Evolutionary conservation across 2,888 invertebrate species (phyloP).

Genomic region (Microplitis deprimator): DNA sequence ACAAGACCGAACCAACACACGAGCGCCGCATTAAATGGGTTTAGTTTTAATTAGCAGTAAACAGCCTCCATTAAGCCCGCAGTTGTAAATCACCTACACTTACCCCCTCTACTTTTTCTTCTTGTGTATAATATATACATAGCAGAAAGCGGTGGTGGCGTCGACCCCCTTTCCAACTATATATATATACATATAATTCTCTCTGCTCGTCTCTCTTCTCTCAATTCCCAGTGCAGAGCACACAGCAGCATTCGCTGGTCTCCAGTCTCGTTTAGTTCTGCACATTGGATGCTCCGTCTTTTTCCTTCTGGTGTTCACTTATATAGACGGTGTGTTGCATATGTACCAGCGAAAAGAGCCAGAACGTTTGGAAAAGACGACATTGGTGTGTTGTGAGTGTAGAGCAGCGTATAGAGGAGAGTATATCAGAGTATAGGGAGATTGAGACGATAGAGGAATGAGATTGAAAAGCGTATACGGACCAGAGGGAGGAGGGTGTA

Average conservation of each 20-base stretch:
- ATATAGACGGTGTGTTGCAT: not conserved
- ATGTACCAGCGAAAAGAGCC: not conserved
- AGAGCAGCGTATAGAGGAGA: not conserved
- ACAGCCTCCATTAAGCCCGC: constrained; percentile 68
- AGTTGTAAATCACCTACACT: constrained; percentile 68
- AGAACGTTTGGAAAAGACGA: constrained; percentile 40
- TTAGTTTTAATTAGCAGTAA: constrained; percentile 71
- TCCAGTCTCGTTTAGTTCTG: not conserved
- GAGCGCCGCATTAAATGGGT: constrained; percentile 62
- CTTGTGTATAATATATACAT: constrained; percentile 12
- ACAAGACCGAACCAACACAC: constrained; percentile 14
- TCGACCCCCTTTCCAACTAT: constrained; percentile 36
- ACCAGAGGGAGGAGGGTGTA: constrained; percentile 54
- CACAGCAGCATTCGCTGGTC: not conserved
- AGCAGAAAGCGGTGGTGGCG: not conserved
- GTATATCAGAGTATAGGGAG: constrained; percentile 32
- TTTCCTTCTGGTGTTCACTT: not conserved
- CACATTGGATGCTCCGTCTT: not conserved
- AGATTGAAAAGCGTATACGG: constrained; percentile 46
- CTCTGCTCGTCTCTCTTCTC: constrained; percentile 31
- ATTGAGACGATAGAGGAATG: constrained; percentile 45
- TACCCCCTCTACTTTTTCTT: constrained; percentile 55
- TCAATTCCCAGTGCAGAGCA: constrained; percentile 5
- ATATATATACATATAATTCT: constrained; percentile 33
- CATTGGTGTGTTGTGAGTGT: constrained; percentile 10